Conservation (phyloP, 2,113 vertebrate species). For the Triplophysa rosa region DNA sequence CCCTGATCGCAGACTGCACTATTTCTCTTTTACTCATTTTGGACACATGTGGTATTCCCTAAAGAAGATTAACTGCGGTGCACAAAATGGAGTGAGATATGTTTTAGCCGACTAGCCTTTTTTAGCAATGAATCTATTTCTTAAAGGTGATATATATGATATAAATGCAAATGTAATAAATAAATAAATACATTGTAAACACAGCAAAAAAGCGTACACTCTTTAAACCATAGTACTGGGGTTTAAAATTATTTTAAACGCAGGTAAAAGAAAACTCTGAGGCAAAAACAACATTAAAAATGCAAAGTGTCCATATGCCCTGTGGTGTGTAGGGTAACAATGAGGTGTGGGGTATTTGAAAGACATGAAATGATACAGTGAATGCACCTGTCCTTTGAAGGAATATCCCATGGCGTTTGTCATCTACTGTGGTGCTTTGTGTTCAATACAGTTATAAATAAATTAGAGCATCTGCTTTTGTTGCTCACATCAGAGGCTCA, state of each 20-base stretch:
- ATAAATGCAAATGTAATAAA: neutral
- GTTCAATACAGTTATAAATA: slow-evolving; percentile 54
- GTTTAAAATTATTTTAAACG: neutral
- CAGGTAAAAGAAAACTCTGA: neutral
- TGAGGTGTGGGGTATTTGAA: slow-evolving; percentile 57
- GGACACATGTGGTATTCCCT: neutral
- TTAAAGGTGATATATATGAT: no score
- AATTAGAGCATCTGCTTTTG: slow-evolving; percentile 51
- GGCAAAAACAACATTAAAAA: slow-evolving; percentile 13
- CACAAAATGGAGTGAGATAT: neutral
- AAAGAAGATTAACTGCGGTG: neutral
- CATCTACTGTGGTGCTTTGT: slow-evolving; percentile 50
- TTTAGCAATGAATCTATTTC: no score
- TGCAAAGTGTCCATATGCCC: slow-evolving; percentile 27
- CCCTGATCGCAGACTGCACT: neutral
- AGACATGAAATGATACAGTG: slow-evolving; percentile 26
- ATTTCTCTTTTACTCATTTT: neutral
- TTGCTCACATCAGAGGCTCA: slow-evolving; percentile 22
- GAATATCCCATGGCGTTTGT: slow-evolving; percentile 36
- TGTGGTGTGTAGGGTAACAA: slow-evolving; percentile 49
- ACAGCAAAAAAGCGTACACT: no score
- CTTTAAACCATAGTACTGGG: neutral
- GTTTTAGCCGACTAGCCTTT: no score
- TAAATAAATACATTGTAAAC: neutral
- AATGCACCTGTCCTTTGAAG: slow-evolving; percentile 48